Conservation (phyloP, 2,797 vertebrate species). For the Tarsius wallacei region DNA sequence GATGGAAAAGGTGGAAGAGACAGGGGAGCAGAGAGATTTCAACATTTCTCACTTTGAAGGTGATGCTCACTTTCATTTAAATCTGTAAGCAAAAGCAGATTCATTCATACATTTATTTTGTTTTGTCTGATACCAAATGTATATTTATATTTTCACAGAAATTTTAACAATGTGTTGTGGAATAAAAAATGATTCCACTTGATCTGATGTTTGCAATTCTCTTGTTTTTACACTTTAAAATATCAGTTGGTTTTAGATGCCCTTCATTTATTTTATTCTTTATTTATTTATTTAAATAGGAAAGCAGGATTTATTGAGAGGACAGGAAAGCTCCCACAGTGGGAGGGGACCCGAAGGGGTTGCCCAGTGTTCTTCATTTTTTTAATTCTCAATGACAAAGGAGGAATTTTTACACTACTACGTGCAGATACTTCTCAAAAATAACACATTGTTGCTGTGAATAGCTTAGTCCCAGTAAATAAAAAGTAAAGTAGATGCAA, state of each 20-base stretch:
- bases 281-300: too few relatives aligned
- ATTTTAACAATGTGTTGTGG: neutral
- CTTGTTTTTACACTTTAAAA: constrained; percentile 34
- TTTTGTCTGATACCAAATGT: neutral
- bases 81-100: neutral
- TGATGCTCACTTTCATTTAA: neutral
- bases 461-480: neutral
- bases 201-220: neutral
- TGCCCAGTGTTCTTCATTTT: too few relatives aligned
- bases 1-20: neutral
- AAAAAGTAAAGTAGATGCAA: neutral
- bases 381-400: constrained; percentile 5
- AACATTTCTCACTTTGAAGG: neutral
- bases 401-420: neutral
- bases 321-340: too few relatives aligned
- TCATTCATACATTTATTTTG: neutral
- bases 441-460: neutral
- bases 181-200: constrained; percentile 53
- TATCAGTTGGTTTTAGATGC: neutral
- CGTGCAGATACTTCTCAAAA: neutral
- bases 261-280: neutral
- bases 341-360: too few relatives aligned
- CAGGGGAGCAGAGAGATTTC: neutral
- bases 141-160: constrained; percentile 18
- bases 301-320: too few relatives aligned